Conservation (phyloP, 1,140 invertebrate species). For the Eriosoma lanigerum region DNA sequence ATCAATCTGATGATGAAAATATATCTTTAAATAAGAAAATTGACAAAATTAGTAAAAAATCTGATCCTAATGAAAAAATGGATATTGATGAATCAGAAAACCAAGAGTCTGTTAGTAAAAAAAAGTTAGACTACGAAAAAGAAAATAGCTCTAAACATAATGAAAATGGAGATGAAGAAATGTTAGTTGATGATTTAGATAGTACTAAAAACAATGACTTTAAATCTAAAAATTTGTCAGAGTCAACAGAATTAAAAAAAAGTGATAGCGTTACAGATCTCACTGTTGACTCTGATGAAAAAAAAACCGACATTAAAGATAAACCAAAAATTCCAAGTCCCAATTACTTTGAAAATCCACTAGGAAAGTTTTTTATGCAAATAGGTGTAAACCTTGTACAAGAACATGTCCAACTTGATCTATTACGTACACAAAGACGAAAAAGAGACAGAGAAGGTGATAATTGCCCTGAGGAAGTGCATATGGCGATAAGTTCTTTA, state of each 20-base stretch:
- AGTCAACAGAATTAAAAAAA: constrained; percentile 57
- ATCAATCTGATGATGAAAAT: constrained; percentile 54
- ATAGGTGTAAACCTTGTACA: constrained; percentile 89
- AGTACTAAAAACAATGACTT: constrained; percentile 53
- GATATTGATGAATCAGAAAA: constrained; percentile 60
- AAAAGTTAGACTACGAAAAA: constrained; percentile 52
- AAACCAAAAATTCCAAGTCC: constrained; percentile 55
- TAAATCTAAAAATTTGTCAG: constrained; percentile 52
- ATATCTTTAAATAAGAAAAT: constrained; percentile 56
- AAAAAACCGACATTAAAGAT: constrained; percentile 53
- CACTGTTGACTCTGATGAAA: constrained; percentile 51
- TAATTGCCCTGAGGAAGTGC: constrained; percentile 68
- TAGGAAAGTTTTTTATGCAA: constrained; percentile 90
- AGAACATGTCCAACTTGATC: constrained; percentile 88
- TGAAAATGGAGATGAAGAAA: constrained; percentile 54
- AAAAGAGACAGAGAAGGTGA: constrained; percentile 70
- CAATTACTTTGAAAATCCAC: constrained; percentile 77
- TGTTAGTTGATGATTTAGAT: constrained; percentile 53
- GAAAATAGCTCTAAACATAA: constrained; percentile 51
- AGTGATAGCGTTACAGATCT: constrained; percentile 55
- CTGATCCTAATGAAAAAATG: constrained; percentile 56
- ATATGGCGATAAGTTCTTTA: constrained; percentile 75
- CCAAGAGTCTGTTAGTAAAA: constrained; percentile 56
- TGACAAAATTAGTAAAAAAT: constrained; percentile 59
- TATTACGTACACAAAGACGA: constrained; percentile 81